phyloP scores from a whole-genome alignment of 2,113 vertebrate species.

The Gymnobelideus leadbeateri region DNA sequence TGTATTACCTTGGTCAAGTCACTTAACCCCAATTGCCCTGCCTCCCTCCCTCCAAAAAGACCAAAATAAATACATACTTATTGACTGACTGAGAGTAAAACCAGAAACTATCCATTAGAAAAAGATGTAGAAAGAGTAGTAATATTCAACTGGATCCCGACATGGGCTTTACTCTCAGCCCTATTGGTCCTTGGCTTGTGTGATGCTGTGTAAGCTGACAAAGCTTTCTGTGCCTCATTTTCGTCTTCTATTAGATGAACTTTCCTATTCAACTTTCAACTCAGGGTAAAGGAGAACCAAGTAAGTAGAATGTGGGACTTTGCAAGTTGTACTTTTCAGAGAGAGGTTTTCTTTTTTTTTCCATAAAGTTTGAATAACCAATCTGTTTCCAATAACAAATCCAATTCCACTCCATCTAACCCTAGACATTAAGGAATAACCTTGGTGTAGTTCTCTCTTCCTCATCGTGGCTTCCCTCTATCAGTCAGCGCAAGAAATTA shows the following conservation, averaged over 20 bases:
- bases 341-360: background rate
- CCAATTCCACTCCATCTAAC: conserved; percentile 1
- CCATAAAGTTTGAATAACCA: too few species aligned
- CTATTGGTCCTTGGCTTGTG: too few species aligned
- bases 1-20: too few species aligned
- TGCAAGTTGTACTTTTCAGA: background rate
- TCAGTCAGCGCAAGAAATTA: too few species aligned
- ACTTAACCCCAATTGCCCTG: too few species aligned
- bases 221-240: background rate
- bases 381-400: background rate
- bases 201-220: too few species aligned
- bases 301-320: conserved; percentile 18
- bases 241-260: background rate
- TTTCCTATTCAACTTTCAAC: background rate
- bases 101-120: background rate
- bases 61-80: too few species aligned
- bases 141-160: background rate
- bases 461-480: too few species aligned
- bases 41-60: too few species aligned
- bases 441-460: background rate
- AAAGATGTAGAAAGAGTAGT: background rate
- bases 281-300: background rate
- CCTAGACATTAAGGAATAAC: background rate
- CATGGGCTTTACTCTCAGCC: too few species aligned
- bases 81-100: background rate